These are phyloP conservation scores for Pipistrellus pygmaeus DNA, from an alignment of 2,797 vertebrate genomes.

Conservation along the genomic window DNA sequence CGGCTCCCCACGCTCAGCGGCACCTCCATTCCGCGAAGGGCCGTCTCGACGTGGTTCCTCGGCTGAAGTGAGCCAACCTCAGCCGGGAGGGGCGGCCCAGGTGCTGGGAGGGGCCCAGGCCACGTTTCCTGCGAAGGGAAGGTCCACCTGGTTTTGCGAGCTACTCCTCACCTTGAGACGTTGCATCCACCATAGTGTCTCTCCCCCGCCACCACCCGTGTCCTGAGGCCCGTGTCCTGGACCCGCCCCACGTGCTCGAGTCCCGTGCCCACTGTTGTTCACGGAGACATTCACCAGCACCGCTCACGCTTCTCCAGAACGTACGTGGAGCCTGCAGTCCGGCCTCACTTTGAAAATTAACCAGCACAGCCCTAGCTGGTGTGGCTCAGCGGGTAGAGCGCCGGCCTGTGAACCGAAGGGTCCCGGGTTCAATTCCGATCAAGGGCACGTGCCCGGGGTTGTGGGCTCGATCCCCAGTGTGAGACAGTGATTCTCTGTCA, in stretches of 20 bases:
- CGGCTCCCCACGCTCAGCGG: neutral
- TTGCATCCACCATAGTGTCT: neutral
- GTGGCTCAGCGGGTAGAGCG: too few relatives aligned
- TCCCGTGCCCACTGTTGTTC: neutral
- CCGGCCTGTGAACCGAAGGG: too few relatives aligned
- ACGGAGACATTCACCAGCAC: fast-evolving
- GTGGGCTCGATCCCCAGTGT: too few relatives aligned
- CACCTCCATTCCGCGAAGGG: neutral
- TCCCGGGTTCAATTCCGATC: too few relatives aligned
- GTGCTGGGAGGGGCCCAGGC: neutral
- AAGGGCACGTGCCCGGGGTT: too few relatives aligned
- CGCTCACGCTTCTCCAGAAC: neutral
- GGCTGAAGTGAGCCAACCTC: neutral
- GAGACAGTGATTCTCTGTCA: too few relatives aligned
- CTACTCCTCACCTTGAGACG: neutral
- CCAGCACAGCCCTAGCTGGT: too few relatives aligned
- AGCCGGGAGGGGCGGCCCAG: neutral
- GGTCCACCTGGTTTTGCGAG: too few relatives aligned
- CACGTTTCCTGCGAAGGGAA: neutral
- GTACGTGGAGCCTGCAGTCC: fast-evolving
- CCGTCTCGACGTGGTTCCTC: fast-evolving
- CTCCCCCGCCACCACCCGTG: too few relatives aligned
- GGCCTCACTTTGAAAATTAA: neutral
- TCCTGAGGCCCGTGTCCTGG: neutral
- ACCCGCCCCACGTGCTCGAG: too few relatives aligned